These are phyloP conservation scores for Phataginus tricuspis DNA, from an alignment of 2,797 vertebrate species.

Conservation along the genomic window DNA sequence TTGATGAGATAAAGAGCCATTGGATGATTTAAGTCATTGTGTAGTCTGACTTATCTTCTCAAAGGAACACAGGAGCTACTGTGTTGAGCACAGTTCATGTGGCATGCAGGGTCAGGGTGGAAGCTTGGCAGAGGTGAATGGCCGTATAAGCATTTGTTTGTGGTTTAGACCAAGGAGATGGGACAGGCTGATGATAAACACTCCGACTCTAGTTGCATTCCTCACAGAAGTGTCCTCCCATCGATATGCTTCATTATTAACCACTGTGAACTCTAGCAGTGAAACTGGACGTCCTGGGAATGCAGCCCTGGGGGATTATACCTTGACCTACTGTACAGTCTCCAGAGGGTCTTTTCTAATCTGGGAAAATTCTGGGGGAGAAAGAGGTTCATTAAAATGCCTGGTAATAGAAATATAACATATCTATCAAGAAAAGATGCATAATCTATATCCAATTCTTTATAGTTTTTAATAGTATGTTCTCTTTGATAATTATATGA, in stretches of 20 bases:
- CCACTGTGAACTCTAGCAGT: neutral
- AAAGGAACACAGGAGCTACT: neutral
- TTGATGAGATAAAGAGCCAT: neutral
- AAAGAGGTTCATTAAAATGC: neutral
- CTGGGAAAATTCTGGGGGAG: neutral
- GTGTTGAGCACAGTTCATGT: neutral
- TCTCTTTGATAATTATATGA: neutral
- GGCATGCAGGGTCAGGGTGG: no score
- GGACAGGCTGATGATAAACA: neutral
- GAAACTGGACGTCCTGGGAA: neutral
- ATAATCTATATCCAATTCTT: neutral
- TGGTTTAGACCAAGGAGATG: neutral
- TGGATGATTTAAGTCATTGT: neutral
- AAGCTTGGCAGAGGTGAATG: neutral
- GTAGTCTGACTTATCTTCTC: neutral
- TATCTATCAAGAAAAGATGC: neutral
- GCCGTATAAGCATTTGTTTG: neutral
- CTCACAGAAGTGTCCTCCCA: neutral
- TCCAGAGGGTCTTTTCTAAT: neutral
- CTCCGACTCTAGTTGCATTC: neutral
- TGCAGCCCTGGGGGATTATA: neutral
- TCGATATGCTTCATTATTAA: neutral
- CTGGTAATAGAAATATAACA: neutral
- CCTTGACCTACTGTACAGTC: neutral
- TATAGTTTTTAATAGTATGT: neutral